A percentile compares a stretch with the other conserved stretches of the same genome.
phyloP scores from a whole-genome alignment of 1,140 invertebrate genomes.

The Batillaria attramentaria region DNA sequence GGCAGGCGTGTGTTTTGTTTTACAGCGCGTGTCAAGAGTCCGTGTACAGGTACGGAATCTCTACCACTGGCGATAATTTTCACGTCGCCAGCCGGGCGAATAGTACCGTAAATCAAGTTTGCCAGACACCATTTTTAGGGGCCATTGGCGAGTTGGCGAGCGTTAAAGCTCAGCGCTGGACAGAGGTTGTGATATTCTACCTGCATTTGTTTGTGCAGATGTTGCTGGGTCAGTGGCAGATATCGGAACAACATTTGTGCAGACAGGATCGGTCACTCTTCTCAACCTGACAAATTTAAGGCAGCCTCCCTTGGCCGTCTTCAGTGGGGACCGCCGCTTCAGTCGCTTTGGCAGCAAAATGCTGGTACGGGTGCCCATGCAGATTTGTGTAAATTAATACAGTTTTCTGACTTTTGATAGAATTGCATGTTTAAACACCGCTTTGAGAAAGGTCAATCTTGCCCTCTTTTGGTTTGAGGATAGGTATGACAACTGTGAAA shows the following conservation, averaged over 20 bases:
- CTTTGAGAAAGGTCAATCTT: neutral
- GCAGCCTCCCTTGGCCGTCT: slow-evolving; percentile 37
- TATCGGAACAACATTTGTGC: slow-evolving; percentile 28
- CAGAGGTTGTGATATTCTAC: neutral
- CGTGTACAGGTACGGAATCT: too few relatives aligned
- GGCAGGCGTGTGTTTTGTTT: too few relatives aligned
- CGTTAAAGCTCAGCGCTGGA: neutral
- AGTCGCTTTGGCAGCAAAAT: slow-evolving; percentile 57
- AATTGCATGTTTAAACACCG: neutral
- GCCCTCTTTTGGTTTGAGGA: neutral
- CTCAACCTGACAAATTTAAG: slow-evolving; percentile 45
- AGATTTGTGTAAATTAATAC: slow-evolving; percentile 21
- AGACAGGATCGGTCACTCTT: slow-evolving; percentile 50
- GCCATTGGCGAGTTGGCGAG: neutral
- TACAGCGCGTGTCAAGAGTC: too few relatives aligned
- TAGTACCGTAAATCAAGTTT: too few relatives aligned
- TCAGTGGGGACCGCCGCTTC: slow-evolving; percentile 57
- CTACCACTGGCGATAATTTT: too few relatives aligned
- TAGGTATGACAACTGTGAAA: neutral
- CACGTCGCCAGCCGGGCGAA: too few relatives aligned
- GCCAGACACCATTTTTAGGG: too few relatives aligned
- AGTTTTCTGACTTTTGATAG: neutral
- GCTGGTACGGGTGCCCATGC: too few relatives aligned
- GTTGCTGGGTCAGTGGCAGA: slow-evolving; percentile 35
- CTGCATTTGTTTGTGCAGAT: slow-evolving; percentile 24